Conservation (phyloP, 2,888 invertebrate genomes). For the Frankliniella fusca region DNA sequence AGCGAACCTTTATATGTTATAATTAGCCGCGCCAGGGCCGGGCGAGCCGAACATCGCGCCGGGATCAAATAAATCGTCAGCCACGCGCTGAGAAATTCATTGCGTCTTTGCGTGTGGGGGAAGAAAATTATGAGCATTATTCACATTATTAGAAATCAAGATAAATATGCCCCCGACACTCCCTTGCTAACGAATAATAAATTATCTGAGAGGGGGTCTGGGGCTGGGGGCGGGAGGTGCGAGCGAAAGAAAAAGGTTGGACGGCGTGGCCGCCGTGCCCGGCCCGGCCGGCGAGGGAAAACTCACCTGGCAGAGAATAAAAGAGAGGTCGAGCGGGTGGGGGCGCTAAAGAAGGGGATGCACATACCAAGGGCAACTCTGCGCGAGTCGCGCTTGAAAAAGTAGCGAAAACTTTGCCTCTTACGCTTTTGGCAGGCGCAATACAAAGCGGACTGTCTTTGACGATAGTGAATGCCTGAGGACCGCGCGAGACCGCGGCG, state of each 20-base stretch:
- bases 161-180: slow-evolving; percentile 26
- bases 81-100: not conserved
- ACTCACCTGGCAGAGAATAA: not conserved
- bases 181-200: slow-evolving; percentile 20
- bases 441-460: too few relatives aligned
- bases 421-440: too few relatives aligned
- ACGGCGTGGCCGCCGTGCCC: not conserved
- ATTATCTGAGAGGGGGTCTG: not conserved
- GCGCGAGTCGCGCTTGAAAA: too few relatives aligned
- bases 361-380: not conserved
- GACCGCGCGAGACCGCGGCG: too few relatives aligned
- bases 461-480: too few relatives aligned
- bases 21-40: not conserved
- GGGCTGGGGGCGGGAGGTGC: too few relatives aligned
- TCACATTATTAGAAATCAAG: slow-evolving; percentile 26
- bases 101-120: slow-evolving; percentile 15
- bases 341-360: not conserved
- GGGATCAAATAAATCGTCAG: not conserved
- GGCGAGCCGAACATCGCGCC: not conserved
- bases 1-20: not conserved
- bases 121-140: slow-evolving; percentile 23
- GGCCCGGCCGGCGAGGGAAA: not conserved
- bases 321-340: not conserved
- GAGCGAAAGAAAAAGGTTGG: not conserved
- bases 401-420: too few relatives aligned